These are phyloP conservation scores for Limosa lapponica DNA, from an alignment of 2,797 vertebrate genomes.

Conservation along the genomic window DNA sequence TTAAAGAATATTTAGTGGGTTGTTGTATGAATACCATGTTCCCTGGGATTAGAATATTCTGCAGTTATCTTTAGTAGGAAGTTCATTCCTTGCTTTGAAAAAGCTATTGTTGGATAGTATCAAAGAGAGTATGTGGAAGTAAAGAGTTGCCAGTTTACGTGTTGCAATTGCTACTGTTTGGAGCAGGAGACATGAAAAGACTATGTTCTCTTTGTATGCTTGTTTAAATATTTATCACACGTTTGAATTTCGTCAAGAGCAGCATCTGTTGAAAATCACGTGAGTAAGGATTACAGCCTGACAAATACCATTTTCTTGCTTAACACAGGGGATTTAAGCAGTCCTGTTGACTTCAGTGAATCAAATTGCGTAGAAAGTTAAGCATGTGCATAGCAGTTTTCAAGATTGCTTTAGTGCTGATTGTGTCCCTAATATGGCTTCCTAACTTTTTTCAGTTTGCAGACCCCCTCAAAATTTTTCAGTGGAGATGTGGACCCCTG, in stretches of 20 bases:
- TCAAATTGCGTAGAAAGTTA: not conserved
- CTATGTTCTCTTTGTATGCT: not conserved
- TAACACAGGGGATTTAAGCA: not conserved
- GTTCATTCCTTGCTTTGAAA: not conserved
- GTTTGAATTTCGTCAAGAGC: not conserved
- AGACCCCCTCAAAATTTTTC: constrained; percentile 39
- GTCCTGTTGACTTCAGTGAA: not conserved
- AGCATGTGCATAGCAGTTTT: not conserved
- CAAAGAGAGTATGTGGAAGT: not conserved
- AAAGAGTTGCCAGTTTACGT: not conserved
- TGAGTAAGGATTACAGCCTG: not conserved
- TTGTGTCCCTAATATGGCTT: not conserved
- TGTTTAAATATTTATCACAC: constrained; percentile 12
- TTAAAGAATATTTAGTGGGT: not conserved
- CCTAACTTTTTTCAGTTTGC: constrained; percentile 34
- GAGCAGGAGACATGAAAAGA: not conserved
- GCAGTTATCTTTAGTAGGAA: not conserved
- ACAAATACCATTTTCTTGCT: not conserved
- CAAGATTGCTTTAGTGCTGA: not conserved
- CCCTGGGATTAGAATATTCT: not conserved
- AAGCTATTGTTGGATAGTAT: not conserved
- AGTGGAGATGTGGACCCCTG: constrained; percentile 23
- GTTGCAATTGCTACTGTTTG: not conserved
- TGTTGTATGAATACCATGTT: not conserved
- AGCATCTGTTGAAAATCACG: not conserved